Evolutionary conservation across 2,113 vertebrate genomes (phyloP).

Genomic region (Sisor rabdophorus): DNA sequence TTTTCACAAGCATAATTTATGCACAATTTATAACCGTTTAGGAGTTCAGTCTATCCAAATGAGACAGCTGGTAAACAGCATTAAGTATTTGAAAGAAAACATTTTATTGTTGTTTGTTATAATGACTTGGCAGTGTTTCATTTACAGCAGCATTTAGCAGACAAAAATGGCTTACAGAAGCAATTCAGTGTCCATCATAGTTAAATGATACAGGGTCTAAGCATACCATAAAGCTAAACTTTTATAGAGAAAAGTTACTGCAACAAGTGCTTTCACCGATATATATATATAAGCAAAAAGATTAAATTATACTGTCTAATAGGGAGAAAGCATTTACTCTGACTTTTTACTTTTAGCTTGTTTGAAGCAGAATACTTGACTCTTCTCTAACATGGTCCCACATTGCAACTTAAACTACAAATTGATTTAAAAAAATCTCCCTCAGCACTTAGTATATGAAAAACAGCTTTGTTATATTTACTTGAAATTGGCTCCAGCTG

Average conservation of each 20-base stretch:
- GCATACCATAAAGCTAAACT: neutral
- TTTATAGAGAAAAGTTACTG: neutral
- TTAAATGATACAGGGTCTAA: neutral
- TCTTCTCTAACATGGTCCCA: neutral
- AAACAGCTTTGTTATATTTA: neutral
- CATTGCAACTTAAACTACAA: neutral
- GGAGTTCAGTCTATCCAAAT: neutral
- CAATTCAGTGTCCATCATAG: neutral
- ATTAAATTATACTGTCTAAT: neutral
- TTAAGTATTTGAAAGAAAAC: neutral
- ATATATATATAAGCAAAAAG: neutral
- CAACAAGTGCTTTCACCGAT: neutral
- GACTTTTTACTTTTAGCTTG: neutral
- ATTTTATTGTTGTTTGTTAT: constrained; percentile 4
- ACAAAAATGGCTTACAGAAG: neutral
- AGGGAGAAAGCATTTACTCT: neutral
- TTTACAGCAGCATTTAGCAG: constrained; percentile 12
- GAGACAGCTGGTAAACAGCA: neutral
- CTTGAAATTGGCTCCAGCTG: neutral
- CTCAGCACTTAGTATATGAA: neutral
- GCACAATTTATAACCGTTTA: neutral
- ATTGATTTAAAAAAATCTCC: neutral
- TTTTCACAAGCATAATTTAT: neutral
- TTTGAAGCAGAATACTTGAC: neutral
- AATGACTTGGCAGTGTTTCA: constrained; percentile 6